Evolutionary conservation across 2,797 vertebrate genomes (phyloP), one percentile per base, ranked within the genome.

Genomic region (Brachymystax lenok): DNA sequence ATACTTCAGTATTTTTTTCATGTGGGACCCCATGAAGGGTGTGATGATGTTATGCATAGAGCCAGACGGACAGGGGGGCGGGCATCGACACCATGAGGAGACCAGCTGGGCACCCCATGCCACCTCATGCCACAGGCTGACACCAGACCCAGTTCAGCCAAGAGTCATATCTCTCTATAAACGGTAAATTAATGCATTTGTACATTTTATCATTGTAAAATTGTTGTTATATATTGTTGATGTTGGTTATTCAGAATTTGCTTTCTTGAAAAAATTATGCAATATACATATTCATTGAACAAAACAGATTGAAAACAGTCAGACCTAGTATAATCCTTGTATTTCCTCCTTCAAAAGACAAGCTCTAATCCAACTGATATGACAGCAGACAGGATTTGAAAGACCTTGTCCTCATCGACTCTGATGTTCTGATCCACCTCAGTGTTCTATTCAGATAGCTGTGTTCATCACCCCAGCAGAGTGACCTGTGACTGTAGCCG

Each of bases 61-160:
- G 52, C 69, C 71, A 73, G 52, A 73, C 71, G 8, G 71, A 19
- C 71, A 73, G 27, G 52, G 52, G 71, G 27, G 33, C 71, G 19
- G 28, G 28, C 24, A 59, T 33, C 52, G 69, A 56, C 68, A 63
- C 16, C 40, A 21, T 33, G n/a, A 69, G 51, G 16, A 13, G 30
- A 50, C 75, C 75, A 76, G 75, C 75, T 71, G 75, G 75, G 68
- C 33, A 24, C 52, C 64, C 59, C 52, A 59, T 66, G 69, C 35
- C 54, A 40, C 35, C 35, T 6, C 35, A 40, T 40, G 35, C 40
- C 40, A 63, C 64, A 71, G 69, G 17, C 54, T 77, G 69, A 71
- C 56, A 28, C 71, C 69, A 61, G 69, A 5, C 27, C 35, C 59
- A 71, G 75, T 77, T 77, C 69, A 77, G 75, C 69, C 75, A 77